A percentile compares a stretch with the other conserved stretches of the same genome.
Evolutionary conservation across 35 echinoderm and acorn worm species (phyloP).

Genomic region (Ptychodera flava): DNA sequence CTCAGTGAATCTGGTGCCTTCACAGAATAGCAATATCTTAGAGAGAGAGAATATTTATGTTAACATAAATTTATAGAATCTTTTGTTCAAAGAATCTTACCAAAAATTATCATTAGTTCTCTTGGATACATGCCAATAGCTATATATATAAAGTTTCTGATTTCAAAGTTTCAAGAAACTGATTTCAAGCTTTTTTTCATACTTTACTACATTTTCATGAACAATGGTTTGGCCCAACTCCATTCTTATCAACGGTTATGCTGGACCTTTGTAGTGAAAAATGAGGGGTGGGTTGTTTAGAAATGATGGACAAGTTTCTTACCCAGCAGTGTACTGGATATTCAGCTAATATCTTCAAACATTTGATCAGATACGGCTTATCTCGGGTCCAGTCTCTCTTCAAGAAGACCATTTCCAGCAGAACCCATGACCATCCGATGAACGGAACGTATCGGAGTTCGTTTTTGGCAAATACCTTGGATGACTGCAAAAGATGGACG

Average conservation of each 20-base stretch:
- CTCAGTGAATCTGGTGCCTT: slow-evolving; percentile 71
- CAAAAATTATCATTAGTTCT: too few relatives aligned
- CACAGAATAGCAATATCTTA: slow-evolving; percentile 69
- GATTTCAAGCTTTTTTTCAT: too few relatives aligned
- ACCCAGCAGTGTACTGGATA: slow-evolving; percentile 37
- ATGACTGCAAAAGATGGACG: slow-evolving; percentile 33
- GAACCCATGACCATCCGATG: slow-evolving; percentile 82
- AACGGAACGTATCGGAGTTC: slow-evolving; percentile 84
- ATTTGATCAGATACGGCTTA: slow-evolving; percentile 47
- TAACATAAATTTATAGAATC: background rate
- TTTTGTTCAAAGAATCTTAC: too few relatives aligned
- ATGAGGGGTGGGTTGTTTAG: too few relatives aligned
- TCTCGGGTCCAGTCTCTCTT: slow-evolving; percentile 64
- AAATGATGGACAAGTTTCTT: too few relatives aligned
- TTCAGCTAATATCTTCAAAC: slow-evolving; percentile 42
- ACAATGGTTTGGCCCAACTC: too few relatives aligned
- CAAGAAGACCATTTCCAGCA: slow-evolving; percentile 80
- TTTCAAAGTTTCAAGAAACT: too few relatives aligned
- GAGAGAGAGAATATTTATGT: slow-evolving; percentile 7
- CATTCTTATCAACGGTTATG: too few relatives aligned
- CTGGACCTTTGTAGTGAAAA: too few relatives aligned
- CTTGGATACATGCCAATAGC: too few relatives aligned
- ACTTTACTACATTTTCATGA: too few relatives aligned
- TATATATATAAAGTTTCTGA: too few relatives aligned
- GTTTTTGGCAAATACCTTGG: slow-evolving; percentile 85